These are phyloP conservation scores for Cephalopachus bancanus DNA, from an alignment of 2,797 vertebrate species.

Conservation along the genomic window DNA sequence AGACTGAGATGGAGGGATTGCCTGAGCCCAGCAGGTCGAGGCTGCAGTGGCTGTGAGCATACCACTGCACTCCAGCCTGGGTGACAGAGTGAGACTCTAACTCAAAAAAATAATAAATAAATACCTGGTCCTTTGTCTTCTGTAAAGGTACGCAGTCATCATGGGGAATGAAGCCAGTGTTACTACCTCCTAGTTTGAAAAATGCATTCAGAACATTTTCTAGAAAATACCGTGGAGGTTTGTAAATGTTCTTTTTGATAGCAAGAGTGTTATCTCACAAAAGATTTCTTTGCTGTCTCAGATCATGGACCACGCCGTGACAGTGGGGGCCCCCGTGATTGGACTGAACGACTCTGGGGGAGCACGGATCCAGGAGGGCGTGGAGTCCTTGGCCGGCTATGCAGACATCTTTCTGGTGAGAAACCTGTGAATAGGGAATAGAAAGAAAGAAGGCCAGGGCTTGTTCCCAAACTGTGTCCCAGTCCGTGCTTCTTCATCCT, in stretches of 20 bases:
- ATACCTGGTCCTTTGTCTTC: slow-evolving; percentile 42
- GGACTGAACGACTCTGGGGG: slow-evolving; percentile 98
- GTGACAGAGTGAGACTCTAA: too few species aligned
- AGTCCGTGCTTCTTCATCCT: not conserved
- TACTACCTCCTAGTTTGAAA: slow-evolving; percentile 33
- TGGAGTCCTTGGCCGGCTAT: slow-evolving; percentile 98
- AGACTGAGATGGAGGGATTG: too few species aligned
- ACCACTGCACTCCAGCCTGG: too few species aligned
- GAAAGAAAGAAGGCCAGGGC: not conserved
- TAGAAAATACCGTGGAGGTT: not conserved
- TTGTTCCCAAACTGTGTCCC: not conserved
- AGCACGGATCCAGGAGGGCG: slow-evolving; percentile 98
- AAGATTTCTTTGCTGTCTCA: slow-evolving; percentile 80
- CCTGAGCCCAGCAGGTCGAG: too few species aligned
- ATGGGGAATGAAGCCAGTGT: not conserved
- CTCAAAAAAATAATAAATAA: not conserved
- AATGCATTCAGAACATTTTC: not conserved
- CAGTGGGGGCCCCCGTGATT: slow-evolving; percentile 97
- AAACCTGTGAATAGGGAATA: slow-evolving; percentile 9
- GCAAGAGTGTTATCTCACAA: slow-evolving; percentile 28
- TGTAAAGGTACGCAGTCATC: not conserved
- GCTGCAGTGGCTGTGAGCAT: too few species aligned
- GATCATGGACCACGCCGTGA: slow-evolving; percentile 98
- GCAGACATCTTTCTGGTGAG: slow-evolving; percentile 98
- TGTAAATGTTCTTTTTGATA: slow-evolving; percentile 31